Conservation (phyloP, 1,140 invertebrate genomes). For the Drusus annulatus region DNA sequence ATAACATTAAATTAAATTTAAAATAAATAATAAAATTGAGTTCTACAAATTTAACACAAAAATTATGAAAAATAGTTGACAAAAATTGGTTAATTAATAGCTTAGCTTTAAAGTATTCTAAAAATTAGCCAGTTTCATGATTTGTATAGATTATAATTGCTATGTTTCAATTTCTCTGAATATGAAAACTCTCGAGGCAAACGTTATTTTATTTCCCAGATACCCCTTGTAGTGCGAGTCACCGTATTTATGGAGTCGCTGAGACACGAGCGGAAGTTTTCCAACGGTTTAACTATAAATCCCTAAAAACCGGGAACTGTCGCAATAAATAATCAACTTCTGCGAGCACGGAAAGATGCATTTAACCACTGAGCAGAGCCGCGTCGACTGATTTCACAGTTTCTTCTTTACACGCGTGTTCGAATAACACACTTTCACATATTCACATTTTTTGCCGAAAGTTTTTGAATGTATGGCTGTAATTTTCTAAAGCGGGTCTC, state of each 20-base stretch:
- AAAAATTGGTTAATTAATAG: too few species aligned
- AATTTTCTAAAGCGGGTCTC: not conserved
- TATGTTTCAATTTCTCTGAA: too few species aligned
- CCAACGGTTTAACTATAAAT: constrained; percentile 55
- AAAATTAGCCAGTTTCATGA: too few species aligned
- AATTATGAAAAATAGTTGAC: too few species aligned
- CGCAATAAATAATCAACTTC: constrained; percentile 59
- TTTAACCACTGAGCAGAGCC: constrained; percentile 44
- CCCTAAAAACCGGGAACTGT: constrained; percentile 57
- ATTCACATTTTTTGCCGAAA: constrained; percentile 24
- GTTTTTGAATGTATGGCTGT: constrained; percentile 1
- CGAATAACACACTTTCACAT: constrained; percentile 1
- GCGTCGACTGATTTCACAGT: not conserved
- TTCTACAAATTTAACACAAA: too few species aligned
- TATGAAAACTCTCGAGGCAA: too few species aligned
- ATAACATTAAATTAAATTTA: too few species aligned
- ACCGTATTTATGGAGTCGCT: not conserved
- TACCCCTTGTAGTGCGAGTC: too few species aligned
- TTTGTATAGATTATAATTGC: too few species aligned
- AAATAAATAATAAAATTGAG: too few species aligned
- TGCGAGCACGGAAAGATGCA: constrained; percentile 55
- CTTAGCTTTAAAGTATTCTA: too few species aligned
- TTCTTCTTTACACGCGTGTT: constrained; percentile 18
- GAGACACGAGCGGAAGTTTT: constrained; percentile 53
- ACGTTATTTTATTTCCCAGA: too few species aligned